A percentile compares a stretch with the other conserved stretches of the same genome.
Evolutionary conservation across 2,888 invertebrate species (phyloP).

Genomic region (Incurvaria masculella): DNA sequence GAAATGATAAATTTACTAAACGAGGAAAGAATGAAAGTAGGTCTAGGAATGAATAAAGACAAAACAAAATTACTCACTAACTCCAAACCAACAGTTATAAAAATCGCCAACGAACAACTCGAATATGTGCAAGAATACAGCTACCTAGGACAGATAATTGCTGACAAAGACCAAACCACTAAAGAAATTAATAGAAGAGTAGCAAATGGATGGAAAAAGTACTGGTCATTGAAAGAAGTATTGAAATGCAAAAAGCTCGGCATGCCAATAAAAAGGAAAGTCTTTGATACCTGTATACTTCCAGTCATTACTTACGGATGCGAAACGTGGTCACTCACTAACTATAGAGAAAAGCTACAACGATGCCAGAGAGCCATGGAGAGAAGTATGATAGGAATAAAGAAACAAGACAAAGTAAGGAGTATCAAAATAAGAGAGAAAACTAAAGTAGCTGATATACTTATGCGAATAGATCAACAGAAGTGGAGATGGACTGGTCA

Average conservation of each 20-base stretch:
- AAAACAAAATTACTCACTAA: conserved; percentile 4
- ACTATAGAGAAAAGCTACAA: background rate
- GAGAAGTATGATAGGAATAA: background rate
- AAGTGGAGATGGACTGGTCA: background rate
- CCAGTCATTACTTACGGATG: conserved; percentile 1
- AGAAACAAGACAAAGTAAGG: background rate
- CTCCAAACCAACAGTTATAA: background rate
- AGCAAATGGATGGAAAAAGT: conserved; percentile 4
- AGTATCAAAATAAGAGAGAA: background rate
- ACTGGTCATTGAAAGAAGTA: conserved; percentile 4
- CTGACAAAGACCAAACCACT: background rate
- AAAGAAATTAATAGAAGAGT: conserved; percentile 6
- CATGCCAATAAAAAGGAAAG: background rate
- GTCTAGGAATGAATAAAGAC: background rate
- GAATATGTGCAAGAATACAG: conserved; percentile 4
- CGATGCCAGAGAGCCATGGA: background rate
- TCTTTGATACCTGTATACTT: conserved; percentile 1
- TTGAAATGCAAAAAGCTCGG: conserved; percentile 1
- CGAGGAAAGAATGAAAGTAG: background rate
- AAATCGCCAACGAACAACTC: background rate
- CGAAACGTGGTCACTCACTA: background rate
- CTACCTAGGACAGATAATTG: background rate
- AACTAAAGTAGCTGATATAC: background rate
- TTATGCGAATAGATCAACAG: background rate
- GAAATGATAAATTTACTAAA: background rate